Percentiles rank a stretch among this genome's conserved stretches.
Evolutionary conservation across 2,113 vertebrate genomes (phyloP).

Genomic region (Rutilus rutilus): DNA sequence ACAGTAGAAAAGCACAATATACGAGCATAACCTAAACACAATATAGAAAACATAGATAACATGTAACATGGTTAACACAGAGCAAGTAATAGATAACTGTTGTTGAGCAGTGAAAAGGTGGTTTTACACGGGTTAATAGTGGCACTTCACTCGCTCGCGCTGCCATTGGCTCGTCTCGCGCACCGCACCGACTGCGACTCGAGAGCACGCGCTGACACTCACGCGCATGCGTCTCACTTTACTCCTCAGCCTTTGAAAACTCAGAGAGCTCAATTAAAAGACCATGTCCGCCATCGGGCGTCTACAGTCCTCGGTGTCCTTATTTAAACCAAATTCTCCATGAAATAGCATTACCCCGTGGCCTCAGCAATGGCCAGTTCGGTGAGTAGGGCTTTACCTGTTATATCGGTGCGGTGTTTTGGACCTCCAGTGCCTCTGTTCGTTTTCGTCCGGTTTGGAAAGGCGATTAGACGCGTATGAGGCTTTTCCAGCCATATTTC

Average conservation of each 20-base stretch:
- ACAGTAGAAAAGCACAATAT: not conserved
- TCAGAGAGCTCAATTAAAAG: slow-evolving; percentile 77
- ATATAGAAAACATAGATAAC: not conserved
- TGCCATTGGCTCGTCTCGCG: slow-evolving; percentile 68
- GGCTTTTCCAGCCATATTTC: slow-evolving; percentile 59
- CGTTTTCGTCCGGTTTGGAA: slow-evolving; percentile 28
- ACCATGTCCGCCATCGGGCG: slow-evolving; percentile 83
- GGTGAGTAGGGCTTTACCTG: slow-evolving; percentile 80
- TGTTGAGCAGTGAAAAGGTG: not conserved
- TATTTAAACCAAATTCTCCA: slow-evolving; percentile 77
- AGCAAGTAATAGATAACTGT: not conserved
- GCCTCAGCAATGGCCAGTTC: slow-evolving; percentile 90
- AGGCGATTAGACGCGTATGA: slow-evolving; percentile 53
- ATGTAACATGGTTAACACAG: not conserved
- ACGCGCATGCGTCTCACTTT: slow-evolving; percentile 80
- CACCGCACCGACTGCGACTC: slow-evolving; percentile 60
- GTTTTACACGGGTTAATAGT: slow-evolving; percentile 54
- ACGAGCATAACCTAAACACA: not conserved
- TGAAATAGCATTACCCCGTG: slow-evolving; percentile 83
- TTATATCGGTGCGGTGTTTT: slow-evolving; percentile 18
- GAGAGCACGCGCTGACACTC: slow-evolving; percentile 61
- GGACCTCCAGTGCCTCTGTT: not conserved
- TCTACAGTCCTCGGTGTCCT: slow-evolving; percentile 71
- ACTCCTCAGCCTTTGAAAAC: slow-evolving; percentile 78
- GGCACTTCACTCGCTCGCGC: slow-evolving; percentile 52